Conservation (phyloP, 2,888 invertebrate species). For the Orchestes rusci region DNA sequence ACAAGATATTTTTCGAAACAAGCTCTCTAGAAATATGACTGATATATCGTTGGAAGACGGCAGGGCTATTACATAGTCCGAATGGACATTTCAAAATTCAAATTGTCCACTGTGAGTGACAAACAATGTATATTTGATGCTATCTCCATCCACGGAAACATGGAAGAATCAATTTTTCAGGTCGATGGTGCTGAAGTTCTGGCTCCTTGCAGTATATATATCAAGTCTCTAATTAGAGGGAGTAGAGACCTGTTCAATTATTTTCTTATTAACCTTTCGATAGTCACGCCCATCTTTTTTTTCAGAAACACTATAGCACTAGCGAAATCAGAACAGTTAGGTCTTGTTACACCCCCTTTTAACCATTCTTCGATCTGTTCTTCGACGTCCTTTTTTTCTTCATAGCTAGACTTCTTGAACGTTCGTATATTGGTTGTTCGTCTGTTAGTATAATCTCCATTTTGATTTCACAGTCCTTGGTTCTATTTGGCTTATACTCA, state of each 20-base stretch:
- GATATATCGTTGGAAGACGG: slow-evolving; percentile 35
- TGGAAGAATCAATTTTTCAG: slow-evolving; percentile 38
- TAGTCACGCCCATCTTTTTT: background rate
- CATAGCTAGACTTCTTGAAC: background rate
- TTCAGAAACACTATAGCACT: background rate
- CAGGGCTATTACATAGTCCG: slow-evolving; percentile 27
- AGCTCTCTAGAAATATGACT: slow-evolving; percentile 32
- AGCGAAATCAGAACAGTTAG: background rate
- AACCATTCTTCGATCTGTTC: background rate
- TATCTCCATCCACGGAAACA: slow-evolving; percentile 21
- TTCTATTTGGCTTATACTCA: background rate
- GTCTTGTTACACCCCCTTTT: background rate
- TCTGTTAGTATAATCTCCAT: background rate
- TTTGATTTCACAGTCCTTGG: background rate
- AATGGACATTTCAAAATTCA: slow-evolving; percentile 40
- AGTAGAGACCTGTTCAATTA: slow-evolving; percentile 29
- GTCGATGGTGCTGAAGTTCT: slow-evolving; percentile 26
- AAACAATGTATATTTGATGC: background rate
- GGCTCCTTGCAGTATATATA: slow-evolving; percentile 1
- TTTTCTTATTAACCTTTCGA: slow-evolving; percentile 17
- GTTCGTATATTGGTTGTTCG: background rate
- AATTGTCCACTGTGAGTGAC: slow-evolving; percentile 33
- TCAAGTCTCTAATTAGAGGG: slow-evolving; percentile 37
- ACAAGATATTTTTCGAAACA: slow-evolving; percentile 15
- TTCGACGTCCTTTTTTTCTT: background rate